Evolutionary conservation across 2,888 invertebrate genomes (phyloP), one percentile per base, ranked within the genome.

Genomic region (Noctua fimbriata): DNA sequence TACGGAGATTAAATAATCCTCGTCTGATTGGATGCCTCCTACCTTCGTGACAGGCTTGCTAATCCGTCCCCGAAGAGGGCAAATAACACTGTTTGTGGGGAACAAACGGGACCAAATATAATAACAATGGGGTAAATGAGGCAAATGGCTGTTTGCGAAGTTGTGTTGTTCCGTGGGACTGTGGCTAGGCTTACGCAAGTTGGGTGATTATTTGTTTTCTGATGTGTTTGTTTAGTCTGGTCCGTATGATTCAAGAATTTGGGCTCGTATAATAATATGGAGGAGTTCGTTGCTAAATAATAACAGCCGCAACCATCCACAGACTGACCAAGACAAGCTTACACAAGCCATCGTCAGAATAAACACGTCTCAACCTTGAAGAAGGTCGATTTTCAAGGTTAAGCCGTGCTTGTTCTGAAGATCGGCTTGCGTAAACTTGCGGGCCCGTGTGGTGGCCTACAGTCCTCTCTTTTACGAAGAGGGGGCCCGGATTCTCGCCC

Each of bases 1-100:
- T 63, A 55, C 49, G 69, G 60, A 86, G 84, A 87, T 88, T 83
- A 88, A 89, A 86, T 89, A 82, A 87, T 86, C 84, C 79, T 73
- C 81, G 76, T 44, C 67, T 82, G 86, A 88, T 88, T 87, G 84
- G 87, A 89, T 83, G 75, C 79, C 73, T 80, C 66, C 84, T 60
- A 75, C 47, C 55, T 75, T 14, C 87, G 86, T 88, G 88, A 86
- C 80, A 76, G 36, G 84, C 79, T 63, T 88, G 67, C 63, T 82
- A 82, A 79, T 88, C 73, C 81, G 67, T 66, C 55, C 72, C 76
- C 47, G 28, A 78, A 75, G 74, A 81, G 73, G 75, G 73, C 80
- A 74, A 84, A 88, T 81, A 84, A 69, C 63, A 67, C 66, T 77
- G 78, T 88, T 88, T 88, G 84, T 79, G 52, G 49, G 73, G 72